These are phyloP conservation scores for Helostoma temminkii DNA, from an alignment of 2,797 vertebrate species.

Conservation along the genomic window DNA sequence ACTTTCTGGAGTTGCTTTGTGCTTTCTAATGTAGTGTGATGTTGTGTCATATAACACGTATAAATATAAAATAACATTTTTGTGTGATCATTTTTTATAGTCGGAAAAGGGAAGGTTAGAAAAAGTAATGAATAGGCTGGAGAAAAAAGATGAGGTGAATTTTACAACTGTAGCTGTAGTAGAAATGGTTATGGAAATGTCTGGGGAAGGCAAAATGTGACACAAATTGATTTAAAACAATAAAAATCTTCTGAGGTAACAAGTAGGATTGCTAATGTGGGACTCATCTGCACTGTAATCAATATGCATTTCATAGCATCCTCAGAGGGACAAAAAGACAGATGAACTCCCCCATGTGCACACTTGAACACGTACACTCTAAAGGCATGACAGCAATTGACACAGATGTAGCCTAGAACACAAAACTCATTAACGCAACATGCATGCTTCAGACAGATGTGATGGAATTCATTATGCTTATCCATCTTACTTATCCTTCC, in stretches of 20 bases:
- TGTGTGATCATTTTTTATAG: background rate
- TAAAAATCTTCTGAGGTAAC: conserved; percentile 9
- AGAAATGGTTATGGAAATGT: background rate
- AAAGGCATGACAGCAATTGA: background rate
- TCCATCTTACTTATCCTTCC: background rate
- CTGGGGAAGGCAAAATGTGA: conserved; percentile 9
- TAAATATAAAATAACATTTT: background rate
- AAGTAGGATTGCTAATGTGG: conserved; percentile 8
- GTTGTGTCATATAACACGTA: background rate
- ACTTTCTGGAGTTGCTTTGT: background rate
- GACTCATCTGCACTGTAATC: conserved; percentile 29
- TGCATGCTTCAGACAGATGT: conserved; percentile 34
- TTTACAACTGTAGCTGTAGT: background rate
- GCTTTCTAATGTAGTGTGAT: background rate
- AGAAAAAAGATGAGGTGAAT: background rate
- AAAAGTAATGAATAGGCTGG: background rate
- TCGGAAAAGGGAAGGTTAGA: background rate
- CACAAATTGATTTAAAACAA: conserved; percentile 8
- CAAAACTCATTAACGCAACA: conserved; percentile 16
- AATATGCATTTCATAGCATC: conserved; percentile 25
- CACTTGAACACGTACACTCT: conserved; percentile 13
- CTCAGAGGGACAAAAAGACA: conserved; percentile 11
- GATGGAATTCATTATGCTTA: conserved; percentile 47
- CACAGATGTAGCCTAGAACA: conserved; percentile 1
- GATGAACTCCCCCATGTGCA: conserved; percentile 14